These are phyloP conservation scores for Formica exsecta DNA, from an alignment of 1,140 invertebrate species.

Conservation along the genomic window DNA sequence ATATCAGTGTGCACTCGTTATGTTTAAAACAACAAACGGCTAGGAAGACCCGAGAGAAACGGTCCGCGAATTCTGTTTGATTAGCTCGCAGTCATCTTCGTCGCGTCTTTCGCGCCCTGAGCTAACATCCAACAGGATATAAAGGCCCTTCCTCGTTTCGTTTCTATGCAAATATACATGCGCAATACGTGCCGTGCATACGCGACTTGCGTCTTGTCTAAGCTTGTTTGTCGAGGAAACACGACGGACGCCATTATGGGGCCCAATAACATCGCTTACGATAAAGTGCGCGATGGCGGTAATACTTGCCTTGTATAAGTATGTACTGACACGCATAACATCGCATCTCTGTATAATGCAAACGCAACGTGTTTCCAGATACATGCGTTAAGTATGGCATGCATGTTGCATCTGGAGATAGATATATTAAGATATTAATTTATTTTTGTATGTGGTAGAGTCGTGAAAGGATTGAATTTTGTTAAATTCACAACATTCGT, in stretches of 20 bases:
- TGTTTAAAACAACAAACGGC: constrained; percentile 38
- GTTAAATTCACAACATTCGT: neutral
- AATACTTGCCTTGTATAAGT: constrained; percentile 38
- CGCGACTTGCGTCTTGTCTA: constrained; percentile 63
- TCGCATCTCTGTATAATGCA: neutral
- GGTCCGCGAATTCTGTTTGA: constrained; percentile 55
- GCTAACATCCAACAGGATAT: constrained; percentile 51
- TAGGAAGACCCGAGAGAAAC: constrained; percentile 15
- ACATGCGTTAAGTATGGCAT: neutral
- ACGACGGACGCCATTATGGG: constrained; percentile 74
- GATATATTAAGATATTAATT: neutral
- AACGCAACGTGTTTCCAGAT: neutral
- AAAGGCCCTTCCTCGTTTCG: constrained; percentile 56
- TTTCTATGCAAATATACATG: constrained; percentile 74
- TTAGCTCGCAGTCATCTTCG: constrained; percentile 52
- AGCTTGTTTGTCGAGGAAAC: constrained; percentile 74
- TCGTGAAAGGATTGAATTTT: neutral
- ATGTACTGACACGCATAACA: constrained; percentile 55
- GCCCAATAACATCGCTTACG: constrained; percentile 79
- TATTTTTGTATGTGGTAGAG: neutral
- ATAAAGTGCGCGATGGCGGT: constrained; percentile 77
- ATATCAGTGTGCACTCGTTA: constrained; percentile 22
- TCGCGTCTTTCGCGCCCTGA: constrained; percentile 50
- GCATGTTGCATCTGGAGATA: neutral
- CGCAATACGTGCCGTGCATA: constrained; percentile 64